These are phyloP conservation scores for Drosophila ohnishii DNA, from an alignment of 1,140 invertebrate genomes.

Conservation along the genomic window DNA sequence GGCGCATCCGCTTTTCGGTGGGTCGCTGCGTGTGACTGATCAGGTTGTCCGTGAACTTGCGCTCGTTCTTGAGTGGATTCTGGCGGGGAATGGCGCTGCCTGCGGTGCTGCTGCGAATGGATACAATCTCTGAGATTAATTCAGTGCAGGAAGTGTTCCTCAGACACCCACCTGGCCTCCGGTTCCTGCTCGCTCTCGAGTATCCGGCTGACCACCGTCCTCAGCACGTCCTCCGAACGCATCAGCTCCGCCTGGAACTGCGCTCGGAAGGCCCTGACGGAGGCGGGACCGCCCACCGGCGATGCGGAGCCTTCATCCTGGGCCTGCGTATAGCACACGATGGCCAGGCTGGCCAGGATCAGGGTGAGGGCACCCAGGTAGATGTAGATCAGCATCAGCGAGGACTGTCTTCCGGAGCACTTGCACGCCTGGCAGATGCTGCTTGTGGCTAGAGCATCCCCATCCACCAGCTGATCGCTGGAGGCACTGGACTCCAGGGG, in stretches of 20 bases:
- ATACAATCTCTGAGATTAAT: too few species aligned
- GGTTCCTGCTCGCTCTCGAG: conserved; percentile 41
- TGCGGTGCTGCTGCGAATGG: background rate
- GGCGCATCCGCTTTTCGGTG: conserved; percentile 45
- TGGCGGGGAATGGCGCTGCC: background rate
- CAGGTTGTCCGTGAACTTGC: conserved; percentile 61
- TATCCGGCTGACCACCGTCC: conserved; percentile 45
- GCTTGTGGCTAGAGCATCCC: background rate
- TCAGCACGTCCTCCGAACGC: conserved; percentile 55
- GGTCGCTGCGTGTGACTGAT: conserved; percentile 25
- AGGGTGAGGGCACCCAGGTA: conserved; percentile 71
- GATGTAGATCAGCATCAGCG: conserved; percentile 65
- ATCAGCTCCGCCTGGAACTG: conserved; percentile 57
- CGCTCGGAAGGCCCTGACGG: conserved; percentile 18
- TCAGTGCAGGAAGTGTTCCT: too few species aligned
- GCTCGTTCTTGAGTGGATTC: conserved; percentile 56
- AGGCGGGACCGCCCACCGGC: background rate
- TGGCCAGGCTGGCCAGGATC: conserved; percentile 66
- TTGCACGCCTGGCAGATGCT: conserved; percentile 11
- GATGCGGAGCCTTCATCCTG: conserved; percentile 19
- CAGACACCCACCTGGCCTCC: conserved; percentile 18
- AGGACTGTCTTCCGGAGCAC: conserved; percentile 12
- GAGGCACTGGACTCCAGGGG: conserved; percentile 39
- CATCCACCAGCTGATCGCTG: conserved; percentile 49
- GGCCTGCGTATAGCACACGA: conserved; percentile 71